These are phyloP conservation scores for Anguilla japonica DNA, from an alignment of 2,113 vertebrate species.

Conservation along the genomic window DNA sequence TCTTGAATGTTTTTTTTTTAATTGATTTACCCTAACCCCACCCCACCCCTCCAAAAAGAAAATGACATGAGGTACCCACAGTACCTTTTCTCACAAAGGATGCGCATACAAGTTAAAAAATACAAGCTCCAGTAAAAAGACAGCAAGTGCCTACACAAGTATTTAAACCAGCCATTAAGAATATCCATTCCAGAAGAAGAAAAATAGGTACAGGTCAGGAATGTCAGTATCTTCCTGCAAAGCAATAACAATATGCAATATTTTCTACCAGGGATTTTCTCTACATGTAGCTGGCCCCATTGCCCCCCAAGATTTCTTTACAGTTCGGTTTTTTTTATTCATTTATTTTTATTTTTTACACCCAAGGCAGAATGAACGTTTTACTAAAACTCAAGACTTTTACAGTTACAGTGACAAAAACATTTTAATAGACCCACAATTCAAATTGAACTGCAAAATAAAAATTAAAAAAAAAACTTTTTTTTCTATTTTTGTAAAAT, in stretches of 20 bases:
- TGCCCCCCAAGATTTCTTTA: slow-evolving; percentile 54
- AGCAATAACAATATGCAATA: slow-evolving; percentile 84
- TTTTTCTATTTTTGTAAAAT: slow-evolving; percentile 92
- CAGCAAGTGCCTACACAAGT: slow-evolving; percentile 89
- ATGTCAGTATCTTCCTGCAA: slow-evolving; percentile 82
- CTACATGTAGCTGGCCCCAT: slow-evolving; percentile 70
- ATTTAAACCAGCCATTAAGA: slow-evolving; percentile 92
- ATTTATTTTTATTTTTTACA: slow-evolving; percentile 79
- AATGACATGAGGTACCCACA: slow-evolving; percentile 76
- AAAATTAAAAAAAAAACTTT: slow-evolving; percentile 79
- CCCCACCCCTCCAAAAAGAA: slow-evolving; percentile 35
- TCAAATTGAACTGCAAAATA: slow-evolving; percentile 94
- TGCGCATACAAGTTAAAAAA: slow-evolving; percentile 92
- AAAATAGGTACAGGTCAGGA: slow-evolving; percentile 90
- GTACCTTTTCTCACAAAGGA: slow-evolving; percentile 84
- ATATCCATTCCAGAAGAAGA: slow-evolving; percentile 89
- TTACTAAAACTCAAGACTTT: slow-evolving; percentile 97
- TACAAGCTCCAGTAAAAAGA: slow-evolving; percentile 94
- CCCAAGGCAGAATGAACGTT: slow-evolving; percentile 96
- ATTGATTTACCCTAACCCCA: slow-evolving; percentile 74
- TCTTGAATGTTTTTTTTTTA: slow-evolving; percentile 72
- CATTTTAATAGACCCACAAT: slow-evolving; percentile 97
- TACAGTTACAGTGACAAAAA: slow-evolving; percentile 99
- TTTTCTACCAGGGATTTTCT: slow-evolving; percentile 76
- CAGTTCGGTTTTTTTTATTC: slow-evolving; percentile 66